Base-by-base conservation (phyloP, 2,797 vertebrate genomes). In the Dermochelys coriacea region DNA sequence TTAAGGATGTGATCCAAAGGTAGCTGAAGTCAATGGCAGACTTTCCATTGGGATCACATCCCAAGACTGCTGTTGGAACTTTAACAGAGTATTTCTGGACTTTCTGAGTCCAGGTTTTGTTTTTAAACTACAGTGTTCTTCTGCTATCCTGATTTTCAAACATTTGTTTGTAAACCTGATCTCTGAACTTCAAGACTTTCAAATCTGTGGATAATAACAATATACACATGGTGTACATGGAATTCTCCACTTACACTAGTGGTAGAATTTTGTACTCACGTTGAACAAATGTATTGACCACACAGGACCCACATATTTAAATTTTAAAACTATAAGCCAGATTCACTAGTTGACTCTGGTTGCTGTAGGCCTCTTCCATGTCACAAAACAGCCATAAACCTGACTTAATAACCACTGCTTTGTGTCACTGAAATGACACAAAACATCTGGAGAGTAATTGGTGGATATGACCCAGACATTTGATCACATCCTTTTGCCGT, bases 371-470 rank as follows among this genome's bases (percentile, higher is more conserved):
- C 93, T 89, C 84, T 94, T 85, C 71, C 9, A 49, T 85, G 85
- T 78, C 93, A 55, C 94, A 85, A 85, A 95, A 90, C 88, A 94
- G 64, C 90, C 79, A 90, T 96, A 96, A 96, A 87, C 78, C 91
- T 78, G 64, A 34, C 16, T 93, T 95, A 92, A 93, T 95, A 80
- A 89, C 74, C 21, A 21, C 54, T 89, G 64, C 12, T 90, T 84
- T 89, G 83, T 94, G 90, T 97, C 96, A 90, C 78, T 95, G 86
- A 93, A 87, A 77, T 96, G 91, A 85, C 90, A 91, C 91, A 91
- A 93, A 94, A 85, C 94, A 95, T 80, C 96, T 93, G 94, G 86
- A 89, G 77, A 51, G 51, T 95, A 94, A 61, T 8, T 45, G 64
- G 54, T 59, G 83, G 47, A 83, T 79, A 12, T 15, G 9, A 4